phyloP scores from a whole-genome alignment of 2,888 invertebrate genomes.

The Magallana nippona region DNA sequence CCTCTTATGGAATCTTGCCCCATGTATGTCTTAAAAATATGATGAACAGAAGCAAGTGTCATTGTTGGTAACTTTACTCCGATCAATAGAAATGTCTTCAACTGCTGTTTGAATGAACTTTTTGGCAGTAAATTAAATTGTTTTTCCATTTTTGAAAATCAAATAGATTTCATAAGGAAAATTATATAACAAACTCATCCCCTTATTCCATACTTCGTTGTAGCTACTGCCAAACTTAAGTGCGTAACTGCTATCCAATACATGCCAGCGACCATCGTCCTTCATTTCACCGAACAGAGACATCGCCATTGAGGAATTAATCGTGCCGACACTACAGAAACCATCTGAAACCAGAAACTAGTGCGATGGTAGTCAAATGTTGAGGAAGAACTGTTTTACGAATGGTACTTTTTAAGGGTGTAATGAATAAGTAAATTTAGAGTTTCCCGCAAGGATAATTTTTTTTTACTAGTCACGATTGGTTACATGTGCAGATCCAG shows the following conservation, averaged over 20 bases:
- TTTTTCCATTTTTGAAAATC: too few species aligned
- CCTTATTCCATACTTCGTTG: slow-evolving; percentile 53
- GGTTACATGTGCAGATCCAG: too few species aligned
- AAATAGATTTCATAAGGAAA: too few species aligned
- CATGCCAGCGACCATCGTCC: slow-evolving; percentile 54
- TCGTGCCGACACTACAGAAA: slow-evolving; percentile 48
- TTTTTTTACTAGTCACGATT: too few species aligned
- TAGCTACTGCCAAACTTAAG: slow-evolving; percentile 57
- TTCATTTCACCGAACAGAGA: slow-evolving; percentile 55
- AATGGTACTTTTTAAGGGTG: too few species aligned
- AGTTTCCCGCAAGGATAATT: too few species aligned
- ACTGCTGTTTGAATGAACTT: too few species aligned
- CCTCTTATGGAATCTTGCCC: slow-evolving; percentile 59
- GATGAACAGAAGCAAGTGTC: neutral
- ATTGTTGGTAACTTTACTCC: too few species aligned
- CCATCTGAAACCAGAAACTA: slow-evolving; percentile 35
- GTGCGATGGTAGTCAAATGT: too few species aligned
- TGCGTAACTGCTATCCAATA: slow-evolving; percentile 50
- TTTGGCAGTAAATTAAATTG: too few species aligned
- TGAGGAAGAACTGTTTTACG: neutral
- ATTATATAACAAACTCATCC: neutral
- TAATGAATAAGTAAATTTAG: too few species aligned
- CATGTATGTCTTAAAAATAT: slow-evolving; percentile 58
- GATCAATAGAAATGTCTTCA: too few species aligned
- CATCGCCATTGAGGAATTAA: slow-evolving; percentile 47